Conservation (phyloP, 1,140 invertebrate genomes). For the roundworm (Caenorhabditis elegans) region WBcel235 BX284605.5:1857001-1857500, state of each 20-base stretch:
- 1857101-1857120: too few relatives aligned
- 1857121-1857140: too few relatives aligned
- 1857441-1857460: too few relatives aligned
- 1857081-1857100: too few relatives aligned
- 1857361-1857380: too few relatives aligned
- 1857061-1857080: background rate
- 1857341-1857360: background rate
- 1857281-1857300: background rate
- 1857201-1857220: background rate
- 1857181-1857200: constrained; percentile 7
- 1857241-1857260: background rate
- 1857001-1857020: too few relatives aligned
- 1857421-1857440: too few relatives aligned
- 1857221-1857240: constrained; percentile 15
- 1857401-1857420: too few relatives aligned
- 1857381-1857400: too few relatives aligned
- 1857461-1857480: too few relatives aligned
- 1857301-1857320: background rate
- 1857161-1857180: constrained; percentile 29
- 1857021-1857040: background rate
- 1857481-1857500: too few relatives aligned
- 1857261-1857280: background rate
- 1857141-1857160: constrained; percentile 3
- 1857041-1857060: background rate
- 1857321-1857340: background rate